Evolutionary conservation across 2,888 invertebrate genomes (phyloP).

Genomic region (Brachypterus glaber): DNA sequence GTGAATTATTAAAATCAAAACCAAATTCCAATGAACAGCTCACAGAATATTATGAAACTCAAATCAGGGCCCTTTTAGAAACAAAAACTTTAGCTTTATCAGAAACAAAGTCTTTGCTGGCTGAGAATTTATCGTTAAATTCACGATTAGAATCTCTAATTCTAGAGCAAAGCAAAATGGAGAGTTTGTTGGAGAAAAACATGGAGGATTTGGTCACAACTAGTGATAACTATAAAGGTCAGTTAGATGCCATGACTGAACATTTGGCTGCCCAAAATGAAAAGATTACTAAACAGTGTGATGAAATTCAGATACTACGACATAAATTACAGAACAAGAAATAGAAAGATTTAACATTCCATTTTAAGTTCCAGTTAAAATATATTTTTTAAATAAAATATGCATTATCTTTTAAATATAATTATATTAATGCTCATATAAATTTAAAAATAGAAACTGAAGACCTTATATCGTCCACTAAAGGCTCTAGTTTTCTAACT

Average conservation of each 20-base stretch:
- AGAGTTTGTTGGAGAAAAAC: slow-evolving; percentile 46
- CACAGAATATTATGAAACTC: slow-evolving; percentile 36
- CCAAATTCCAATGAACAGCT: slow-evolving; percentile 34
- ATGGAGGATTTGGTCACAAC: slow-evolving; percentile 62
- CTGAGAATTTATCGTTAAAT: slow-evolving; percentile 39
- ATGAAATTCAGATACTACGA: slow-evolving; percentile 62
- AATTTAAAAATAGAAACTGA: too few species aligned
- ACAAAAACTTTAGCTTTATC: slow-evolving; percentile 31
- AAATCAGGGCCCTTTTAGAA: slow-evolving; percentile 33
- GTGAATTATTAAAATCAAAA: slow-evolving; percentile 48
- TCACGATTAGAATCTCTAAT: slow-evolving; percentile 44
- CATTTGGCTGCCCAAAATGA: slow-evolving; percentile 73
- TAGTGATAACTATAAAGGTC: slow-evolving; percentile 55
- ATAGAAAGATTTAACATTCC: too few species aligned
- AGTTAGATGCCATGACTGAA: slow-evolving; percentile 67
- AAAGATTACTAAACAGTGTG: slow-evolving; percentile 72
- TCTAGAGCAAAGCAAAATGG: slow-evolving; percentile 43
- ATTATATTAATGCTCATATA: too few species aligned
- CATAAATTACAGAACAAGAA: slow-evolving; percentile 42
- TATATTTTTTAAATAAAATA: too few species aligned
- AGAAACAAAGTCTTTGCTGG: slow-evolving; percentile 33
- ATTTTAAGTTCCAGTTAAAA: too few species aligned
- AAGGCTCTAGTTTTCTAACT: too few species aligned
- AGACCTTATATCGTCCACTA: too few species aligned
- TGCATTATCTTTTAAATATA: too few species aligned